A percentile compares a stretch with the other conserved stretches of the same genome.
These are phyloP conservation scores for Pseudochromis fuscus DNA, from an alignment of 2,797 vertebrate species.

Conservation along the genomic window DNA sequence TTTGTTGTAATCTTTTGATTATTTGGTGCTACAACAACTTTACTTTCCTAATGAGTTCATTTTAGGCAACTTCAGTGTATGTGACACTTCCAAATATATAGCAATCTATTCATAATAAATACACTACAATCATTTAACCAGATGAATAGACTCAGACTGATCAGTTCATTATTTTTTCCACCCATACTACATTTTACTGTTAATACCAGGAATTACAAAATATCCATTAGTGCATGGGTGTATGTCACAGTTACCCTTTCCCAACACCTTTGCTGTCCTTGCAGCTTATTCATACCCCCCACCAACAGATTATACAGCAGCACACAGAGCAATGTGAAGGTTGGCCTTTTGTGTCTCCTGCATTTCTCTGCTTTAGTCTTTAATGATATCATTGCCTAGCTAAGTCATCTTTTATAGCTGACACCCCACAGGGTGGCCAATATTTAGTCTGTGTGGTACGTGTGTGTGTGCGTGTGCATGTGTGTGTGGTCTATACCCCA, in stretches of 20 bases:
- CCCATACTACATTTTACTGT: neutral
- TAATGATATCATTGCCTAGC: conserved; percentile 74
- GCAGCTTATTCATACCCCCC: conserved; percentile 70
- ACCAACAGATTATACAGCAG: conserved; percentile 72
- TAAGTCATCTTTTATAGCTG: conserved; percentile 74
- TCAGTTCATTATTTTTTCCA: neutral
- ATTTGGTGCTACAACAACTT: too few relatives aligned
- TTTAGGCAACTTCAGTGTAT: too few relatives aligned
- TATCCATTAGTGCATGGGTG: conserved; percentile 39
- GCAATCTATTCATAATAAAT: neutral
- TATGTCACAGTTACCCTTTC: conserved; percentile 71
- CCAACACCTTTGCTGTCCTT: conserved; percentile 66
- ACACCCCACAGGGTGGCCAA: conserved; percentile 70
- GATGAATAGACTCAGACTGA: neutral
- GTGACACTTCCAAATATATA: neutral
- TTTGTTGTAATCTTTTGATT: too few relatives aligned
- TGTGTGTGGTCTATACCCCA: conserved; percentile 34
- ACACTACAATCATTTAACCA: neutral
- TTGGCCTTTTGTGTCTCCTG: conserved; percentile 77
- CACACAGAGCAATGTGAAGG: conserved; percentile 71
- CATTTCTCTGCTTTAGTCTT: conserved; percentile 74
- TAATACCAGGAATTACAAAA: conserved; percentile 1
- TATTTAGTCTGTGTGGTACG: conserved; percentile 45
- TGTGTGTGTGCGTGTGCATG: conserved; percentile 30
- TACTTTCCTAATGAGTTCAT: too few relatives aligned